Conservation (phyloP, 1,140 invertebrate species). For the Drosophila sp. region DNA sequence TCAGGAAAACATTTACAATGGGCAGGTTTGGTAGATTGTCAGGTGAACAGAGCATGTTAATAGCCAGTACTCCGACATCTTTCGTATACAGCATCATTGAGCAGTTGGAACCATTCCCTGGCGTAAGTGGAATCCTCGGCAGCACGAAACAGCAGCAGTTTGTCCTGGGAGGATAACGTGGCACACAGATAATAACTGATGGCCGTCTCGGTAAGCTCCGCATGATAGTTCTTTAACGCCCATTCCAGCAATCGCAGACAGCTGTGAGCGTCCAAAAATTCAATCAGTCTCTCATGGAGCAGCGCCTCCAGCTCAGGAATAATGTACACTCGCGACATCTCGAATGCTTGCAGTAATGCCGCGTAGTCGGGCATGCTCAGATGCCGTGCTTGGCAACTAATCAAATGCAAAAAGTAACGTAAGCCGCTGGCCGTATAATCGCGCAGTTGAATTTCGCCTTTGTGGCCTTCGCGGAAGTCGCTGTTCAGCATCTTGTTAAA, state of each 20-base stretch:
- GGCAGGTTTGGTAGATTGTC: conserved; percentile 12
- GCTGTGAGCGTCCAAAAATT: conserved; percentile 67
- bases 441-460: conserved; percentile 74
- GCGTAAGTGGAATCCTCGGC: conserved; percentile 77
- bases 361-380: conserved; percentile 56
- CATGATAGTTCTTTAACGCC: conserved; percentile 80
- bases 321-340: conserved; percentile 82
- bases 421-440: conserved; percentile 71
- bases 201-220: conserved; percentile 75
- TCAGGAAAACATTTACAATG: conserved; percentile 14
- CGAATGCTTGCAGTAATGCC: conserved; percentile 79
- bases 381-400: conserved; percentile 61
- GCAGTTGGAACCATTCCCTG: conserved; percentile 81
- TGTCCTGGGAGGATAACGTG: conserved; percentile 55
- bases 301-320: conserved; percentile 73
- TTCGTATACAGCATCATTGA: conserved; percentile 77
- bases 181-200: conserved; percentile 82
- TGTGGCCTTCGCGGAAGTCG: conserved; percentile 76
- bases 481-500: conserved; percentile 84
- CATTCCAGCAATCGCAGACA: conserved; percentile 76
- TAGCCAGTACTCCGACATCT: conserved; percentile 76
- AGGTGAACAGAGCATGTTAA: conserved; percentile 13
- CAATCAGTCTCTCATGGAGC: conserved; percentile 67
- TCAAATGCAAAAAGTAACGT: conserved; percentile 78
- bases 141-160: conserved; percentile 70